Evolutionary conservation across 2,113 vertebrate genomes (phyloP), one percentile per base, ranked within the genome.

Genomic region (Lepus timidus): DNA sequence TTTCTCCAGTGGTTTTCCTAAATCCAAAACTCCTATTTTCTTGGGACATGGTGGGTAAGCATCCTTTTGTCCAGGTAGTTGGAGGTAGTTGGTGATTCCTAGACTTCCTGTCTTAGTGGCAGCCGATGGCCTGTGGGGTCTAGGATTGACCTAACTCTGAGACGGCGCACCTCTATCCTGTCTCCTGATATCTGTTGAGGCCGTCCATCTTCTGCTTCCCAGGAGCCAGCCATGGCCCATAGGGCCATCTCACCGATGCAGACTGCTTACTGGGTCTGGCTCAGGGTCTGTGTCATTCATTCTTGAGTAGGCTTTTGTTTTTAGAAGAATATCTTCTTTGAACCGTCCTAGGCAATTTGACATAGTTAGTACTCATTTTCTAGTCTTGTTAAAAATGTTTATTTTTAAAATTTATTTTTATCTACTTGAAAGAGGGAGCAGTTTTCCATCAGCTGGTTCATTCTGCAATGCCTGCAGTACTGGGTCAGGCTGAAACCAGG

Each of bases 201-300:
- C 49, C 4, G 17, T 58, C 76, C 10, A 9, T 29, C 58, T 23
- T 39, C 78, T 87, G 58, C n/a, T 55, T 51, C 31, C 13, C 1
- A 23, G 39, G 22, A 36, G 33, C 55, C 64, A 58, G 58, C 44
- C 23, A 2, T 29, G 62, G 49, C 91, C 39, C 23, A 16, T 10
- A 0, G 31, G 0, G 73, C 74, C 29, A 13, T 31, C 73, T 22
- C 58, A 14, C 5, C 1, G 8, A 14, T 16, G 3, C 2, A 67
- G 64, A n/a, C 67, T 23, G 16, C 55, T 65, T 11, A 5, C 23
- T 11, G 25, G 49, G 22, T 29, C 19, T 3, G 0, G 33, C 10
- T 55, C 44, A 4, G 25, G 49, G 22, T 29, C 19, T 3, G 0
- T 49, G 14, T 55, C 44, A 4, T 73, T 58, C 13, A 19, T 19